Conservation (phyloP, 2,888 invertebrate genomes). For the Drosophila mulleri region DNA sequence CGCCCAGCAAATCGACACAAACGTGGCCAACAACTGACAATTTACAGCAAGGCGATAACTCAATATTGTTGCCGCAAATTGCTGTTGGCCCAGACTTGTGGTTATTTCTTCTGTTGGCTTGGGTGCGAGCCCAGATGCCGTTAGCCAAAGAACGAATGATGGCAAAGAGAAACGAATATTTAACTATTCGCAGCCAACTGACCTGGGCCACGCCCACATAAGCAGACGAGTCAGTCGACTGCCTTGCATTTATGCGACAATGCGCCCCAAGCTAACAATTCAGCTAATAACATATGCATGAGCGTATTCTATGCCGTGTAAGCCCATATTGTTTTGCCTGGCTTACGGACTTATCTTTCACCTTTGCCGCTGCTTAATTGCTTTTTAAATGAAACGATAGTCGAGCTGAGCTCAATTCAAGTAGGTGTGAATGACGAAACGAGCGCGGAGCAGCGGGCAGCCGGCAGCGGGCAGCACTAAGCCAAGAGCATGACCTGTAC, state of each 20-base stretch:
- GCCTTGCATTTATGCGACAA: slow-evolving; percentile 41
- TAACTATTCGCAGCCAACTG: neutral
- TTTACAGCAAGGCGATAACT: slow-evolving; percentile 66
- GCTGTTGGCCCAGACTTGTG: slow-evolving; percentile 23
- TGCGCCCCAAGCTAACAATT: neutral
- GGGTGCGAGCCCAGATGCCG: slow-evolving; percentile 58
- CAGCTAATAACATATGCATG: neutral
- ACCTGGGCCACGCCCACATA: slow-evolving; percentile 51
- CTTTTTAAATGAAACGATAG: slow-evolving; percentile 43
- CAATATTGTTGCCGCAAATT: slow-evolving; percentile 23
- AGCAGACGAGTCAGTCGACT: slow-evolving; percentile 19
- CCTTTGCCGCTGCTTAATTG: slow-evolving; percentile 48
- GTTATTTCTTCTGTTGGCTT: slow-evolving; percentile 30
- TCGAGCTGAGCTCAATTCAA: slow-evolving; percentile 50
- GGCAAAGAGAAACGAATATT: slow-evolving; percentile 28
- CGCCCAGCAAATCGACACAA: slow-evolving; percentile 43
- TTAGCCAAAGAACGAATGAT: slow-evolving; percentile 38
- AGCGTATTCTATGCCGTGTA: slow-evolving; percentile 17
- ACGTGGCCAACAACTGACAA: slow-evolving; percentile 48
- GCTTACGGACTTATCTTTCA: slow-evolving; percentile 42
- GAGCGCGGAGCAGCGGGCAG: neutral
- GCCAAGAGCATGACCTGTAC: slow-evolving; percentile 70
- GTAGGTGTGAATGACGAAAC: slow-evolving; percentile 58
- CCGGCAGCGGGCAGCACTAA: slow-evolving; percentile 13
- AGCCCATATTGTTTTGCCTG: slow-evolving; percentile 10